A percentile compares a stretch with the other conserved stretches of the same genome.
phyloP scores from a whole-genome alignment of 2,797 vertebrate species.

The Somateria mollissima region DNA sequence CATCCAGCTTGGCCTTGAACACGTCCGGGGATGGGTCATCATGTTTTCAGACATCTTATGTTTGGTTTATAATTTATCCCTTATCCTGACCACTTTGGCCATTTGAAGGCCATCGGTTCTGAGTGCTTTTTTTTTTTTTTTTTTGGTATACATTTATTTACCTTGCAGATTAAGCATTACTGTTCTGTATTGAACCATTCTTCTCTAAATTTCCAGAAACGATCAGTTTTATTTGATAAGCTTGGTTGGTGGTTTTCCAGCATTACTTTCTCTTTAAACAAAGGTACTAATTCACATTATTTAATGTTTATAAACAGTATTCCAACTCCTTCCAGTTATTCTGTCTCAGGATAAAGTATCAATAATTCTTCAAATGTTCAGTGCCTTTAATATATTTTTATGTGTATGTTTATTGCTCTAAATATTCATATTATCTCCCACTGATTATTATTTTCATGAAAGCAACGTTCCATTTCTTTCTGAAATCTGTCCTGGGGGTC shows the following conservation, averaged over 20 bases:
- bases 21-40: too few relatives aligned
- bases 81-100: not conserved
- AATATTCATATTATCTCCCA: not conserved
- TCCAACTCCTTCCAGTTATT: not conserved
- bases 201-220: conserved; percentile 9
- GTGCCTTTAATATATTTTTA: not conserved
- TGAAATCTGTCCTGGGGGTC: not conserved
- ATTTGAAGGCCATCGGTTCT: conserved; percentile 17
- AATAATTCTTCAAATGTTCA: not conserved
- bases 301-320: conserved; percentile 5
- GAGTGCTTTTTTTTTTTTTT: not conserved
- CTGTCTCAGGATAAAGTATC: not conserved
- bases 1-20: too few relatives aligned
- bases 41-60: not conserved
- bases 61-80: not conserved
- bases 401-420: not conserved
- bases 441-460: not conserved
- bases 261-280: not conserved
- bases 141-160: not conserved
- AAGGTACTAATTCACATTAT: not conserved
- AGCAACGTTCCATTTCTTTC: not conserved
- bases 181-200: not conserved
- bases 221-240: conserved; percentile 30
- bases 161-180: not conserved
- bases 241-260: not conserved